These are phyloP conservation scores for Brachionus plicatilis DNA, from an alignment of 1,140 invertebrate species.

Conservation along the genomic window DNA sequence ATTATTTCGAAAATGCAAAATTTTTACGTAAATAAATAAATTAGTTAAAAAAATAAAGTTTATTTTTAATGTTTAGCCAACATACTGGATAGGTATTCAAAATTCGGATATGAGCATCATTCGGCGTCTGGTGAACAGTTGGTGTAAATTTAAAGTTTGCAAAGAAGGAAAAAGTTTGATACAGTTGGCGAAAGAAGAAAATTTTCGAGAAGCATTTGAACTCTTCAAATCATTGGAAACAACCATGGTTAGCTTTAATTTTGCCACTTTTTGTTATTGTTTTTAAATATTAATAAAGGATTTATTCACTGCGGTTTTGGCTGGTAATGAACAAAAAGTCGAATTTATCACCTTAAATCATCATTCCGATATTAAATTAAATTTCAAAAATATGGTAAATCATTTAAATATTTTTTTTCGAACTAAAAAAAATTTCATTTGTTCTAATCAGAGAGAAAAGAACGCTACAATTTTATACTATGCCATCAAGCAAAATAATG, in stretches of 20 bases:
- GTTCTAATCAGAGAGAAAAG: background rate
- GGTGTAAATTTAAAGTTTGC: conserved; percentile 10
- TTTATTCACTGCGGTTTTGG: background rate
- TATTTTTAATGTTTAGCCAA: background rate
- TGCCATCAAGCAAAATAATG: background rate
- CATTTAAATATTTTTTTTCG: background rate
- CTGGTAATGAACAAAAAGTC: conserved; percentile 21
- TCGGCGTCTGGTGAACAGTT: conserved; percentile 12
- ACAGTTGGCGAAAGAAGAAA: background rate
- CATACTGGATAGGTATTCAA: conserved; percentile 23
- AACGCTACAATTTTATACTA: conserved; percentile 32
- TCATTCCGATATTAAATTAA: background rate
- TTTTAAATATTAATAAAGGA: background rate
- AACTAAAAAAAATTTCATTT: too few species aligned
- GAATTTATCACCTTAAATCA: background rate
- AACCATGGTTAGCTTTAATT: background rate
- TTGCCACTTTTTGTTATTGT: background rate
- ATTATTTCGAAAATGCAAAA: conserved; percentile 32
- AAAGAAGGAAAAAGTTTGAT: conserved; percentile 13
- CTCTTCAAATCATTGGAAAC: background rate
- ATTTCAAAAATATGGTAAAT: conserved; percentile 40
- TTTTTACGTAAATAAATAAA: conserved; percentile 23
- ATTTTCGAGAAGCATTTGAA: background rate
- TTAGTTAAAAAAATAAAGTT: background rate
- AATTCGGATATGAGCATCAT: conserved; percentile 4